Evolutionary conservation across 1,140 invertebrate species (phyloP), one percentile per base, ranked within the genome.

Genomic region (Varroa destructor): DNA sequence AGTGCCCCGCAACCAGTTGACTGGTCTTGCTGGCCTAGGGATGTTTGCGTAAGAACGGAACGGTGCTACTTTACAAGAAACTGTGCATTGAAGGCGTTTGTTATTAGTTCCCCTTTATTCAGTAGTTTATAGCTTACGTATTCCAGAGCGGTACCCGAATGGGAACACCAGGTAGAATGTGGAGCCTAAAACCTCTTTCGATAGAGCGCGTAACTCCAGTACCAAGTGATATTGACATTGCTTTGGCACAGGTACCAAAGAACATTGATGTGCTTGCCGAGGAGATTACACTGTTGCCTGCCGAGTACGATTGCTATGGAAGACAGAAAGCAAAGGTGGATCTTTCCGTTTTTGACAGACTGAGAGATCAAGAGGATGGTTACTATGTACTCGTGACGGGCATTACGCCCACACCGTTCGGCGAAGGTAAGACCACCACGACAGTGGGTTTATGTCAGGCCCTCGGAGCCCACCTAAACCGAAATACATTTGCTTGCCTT

Each of bases 321-420:
- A 87, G 84, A 76, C 94, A 88, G 74, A 99, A 98, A 79, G 95
- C 91, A 1, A 99, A 99, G 82, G 85, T 99, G n/a, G 85, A 87
- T 0, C 81, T 98, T 1, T 85, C 85, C 1, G 86, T 93, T 56
- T 78, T 97, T 4, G 81, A 96, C 8, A 81, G 94, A 70, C 80
- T 97, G 4, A 77, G 82, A 56, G 76, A 85, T 64, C 84, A 86
- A 71, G 81, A 82, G 56, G 81, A 87, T 81, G 96, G 95, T 74
- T 93, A 91, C 82, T 97, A 93, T 80, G 86, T 99, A 74, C 91
- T 98, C 0, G 91, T 99, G 54, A 89, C 89, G 64, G 95, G 93
- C 89, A 91, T 81, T 84, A 79, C 76, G 43, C 71, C 67, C 71
- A 71, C 61, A 37, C 61, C 61, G 61, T 67, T 67, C 61, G 61